Percentiles rank a stretch among this genome's conserved stretches.
Conservation (phyloP, 2,888 invertebrate species). For the Eledone cirrhosa region DNA sequence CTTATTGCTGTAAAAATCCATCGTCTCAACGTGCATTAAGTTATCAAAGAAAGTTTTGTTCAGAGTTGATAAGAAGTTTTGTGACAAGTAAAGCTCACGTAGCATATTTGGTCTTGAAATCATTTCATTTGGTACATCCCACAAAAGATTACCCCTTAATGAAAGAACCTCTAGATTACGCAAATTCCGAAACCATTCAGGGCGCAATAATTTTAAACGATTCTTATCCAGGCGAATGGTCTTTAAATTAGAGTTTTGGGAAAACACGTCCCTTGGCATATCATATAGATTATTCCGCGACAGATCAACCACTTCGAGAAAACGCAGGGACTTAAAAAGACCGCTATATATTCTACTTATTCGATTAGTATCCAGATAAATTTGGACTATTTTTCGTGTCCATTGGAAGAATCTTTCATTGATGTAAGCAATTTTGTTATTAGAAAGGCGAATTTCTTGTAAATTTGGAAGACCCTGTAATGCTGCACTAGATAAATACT, state of each 20-base stretch:
- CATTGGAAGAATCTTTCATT: not conserved
- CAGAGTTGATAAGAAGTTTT: not conserved
- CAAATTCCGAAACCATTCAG: constrained; percentile 72
- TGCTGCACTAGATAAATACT: not conserved
- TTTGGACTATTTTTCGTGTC: not conserved
- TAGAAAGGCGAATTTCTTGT: constrained; percentile 15
- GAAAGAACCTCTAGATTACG: constrained; percentile 39
- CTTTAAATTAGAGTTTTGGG: not conserved
- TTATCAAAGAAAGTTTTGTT: constrained; percentile 6
- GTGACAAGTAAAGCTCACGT: not conserved
- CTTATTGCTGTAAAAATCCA: constrained; percentile 49
- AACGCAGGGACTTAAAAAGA: constrained; percentile 40
- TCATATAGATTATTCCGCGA: constrained; percentile 44
- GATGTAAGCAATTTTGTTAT: not conserved
- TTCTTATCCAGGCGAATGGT: constrained; percentile 8
- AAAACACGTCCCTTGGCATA: constrained; percentile 40
- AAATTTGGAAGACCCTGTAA: constrained; percentile 1
- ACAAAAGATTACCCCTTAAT: not conserved
- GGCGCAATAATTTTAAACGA: not conserved
- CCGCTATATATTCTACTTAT: constrained; percentile 39
- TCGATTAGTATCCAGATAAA: constrained; percentile 10
- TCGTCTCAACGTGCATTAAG: not conserved
- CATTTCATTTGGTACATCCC: not conserved
- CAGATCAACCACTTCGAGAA: constrained; percentile 40
- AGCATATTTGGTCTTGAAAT: not conserved